Conservation (phyloP, 92 coral and sea anemone species). For the Diadumene lineata region DNA sequence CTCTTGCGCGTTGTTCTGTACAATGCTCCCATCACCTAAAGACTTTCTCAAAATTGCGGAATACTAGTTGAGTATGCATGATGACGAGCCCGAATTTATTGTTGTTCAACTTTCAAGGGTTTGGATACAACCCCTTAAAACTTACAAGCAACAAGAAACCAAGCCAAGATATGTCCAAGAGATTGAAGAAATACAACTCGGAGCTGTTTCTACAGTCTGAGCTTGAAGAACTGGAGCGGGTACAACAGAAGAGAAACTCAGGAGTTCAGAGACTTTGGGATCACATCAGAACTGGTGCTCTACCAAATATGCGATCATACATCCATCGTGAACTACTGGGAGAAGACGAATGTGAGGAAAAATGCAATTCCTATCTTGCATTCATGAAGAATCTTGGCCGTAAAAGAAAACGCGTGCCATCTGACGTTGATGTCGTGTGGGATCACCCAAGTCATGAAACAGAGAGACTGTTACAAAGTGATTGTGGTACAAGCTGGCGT, state of each 20-base stretch:
- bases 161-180: constrained; percentile 20
- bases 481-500: constrained; percentile 55
- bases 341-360: constrained; percentile 4
- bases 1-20: too few species aligned
- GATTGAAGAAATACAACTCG: constrained; percentile 29
- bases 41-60: background rate
- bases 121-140: background rate
- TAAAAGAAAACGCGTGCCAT: constrained; percentile 10
- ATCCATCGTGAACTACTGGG: constrained; percentile 26
- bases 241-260: constrained; percentile 22
- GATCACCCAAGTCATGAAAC: constrained; percentile 47
- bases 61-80: background rate
- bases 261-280: constrained; percentile 40
- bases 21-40: too few species aligned
- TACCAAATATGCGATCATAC: constrained; percentile 26
- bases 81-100: constrained; percentile 1
- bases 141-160: background rate
- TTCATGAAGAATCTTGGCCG: constrained; percentile 17
- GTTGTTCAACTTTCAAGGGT: background rate
- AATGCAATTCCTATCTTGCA: constrained; percentile 6
- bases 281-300: constrained; percentile 27
- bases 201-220: constrained; percentile 29
- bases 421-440: constrained; percentile 28
- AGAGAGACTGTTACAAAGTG: constrained; percentile 54
- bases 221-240: constrained; percentile 29